Base-by-base conservation (phyloP, 2,888 invertebrate genomes). In the Temnothorax rugatulus region DNA sequence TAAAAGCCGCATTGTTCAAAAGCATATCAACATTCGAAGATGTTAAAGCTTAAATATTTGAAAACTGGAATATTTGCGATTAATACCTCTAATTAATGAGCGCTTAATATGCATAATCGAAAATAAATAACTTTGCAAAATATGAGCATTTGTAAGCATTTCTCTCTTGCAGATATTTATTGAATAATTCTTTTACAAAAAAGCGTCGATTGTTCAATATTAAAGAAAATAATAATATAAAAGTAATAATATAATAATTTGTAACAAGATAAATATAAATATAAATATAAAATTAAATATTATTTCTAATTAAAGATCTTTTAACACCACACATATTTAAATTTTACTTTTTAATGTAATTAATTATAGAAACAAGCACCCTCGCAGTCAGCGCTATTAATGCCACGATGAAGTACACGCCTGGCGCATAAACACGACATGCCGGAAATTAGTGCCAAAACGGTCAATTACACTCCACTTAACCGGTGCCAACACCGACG, bases 1-100 rank as follows among this genome's bases (percentile, higher is more conserved):
- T 71, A 69, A 79, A 79, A 59, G 71, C 47, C 21, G 21, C 44
- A 44, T 59, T 79, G 59, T 79, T 71, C 47, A 54, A 79, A 79
- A 57, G 77, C 44, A 44, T 68, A 54, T 68, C 68, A 69, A 79
- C 44, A 71, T 47, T 69, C 15, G 57, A 15, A 71, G 18, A 79
- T 44, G 21, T 21, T 21, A 34, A 9, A 38, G 18, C 25, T 15
- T 13, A 47, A 77, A 29, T 29, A 29, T 29, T 29, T 29, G 29
- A 29, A 29, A 69, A 21, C n/a, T 69, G 18, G 18, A 77, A 79
- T 79, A 59, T 79, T 41, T n/a, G 15, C 15, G 29, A 57, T 77
- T 69, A 69, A 79, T 77, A 44, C 8, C 2, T 29, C 8, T n/a
- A 18, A 41, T 34, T 68, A 68, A 77, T 9, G 4, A 77, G 13